Conservation (phyloP, 2,113 vertebrate species). For the Dicrurus megarhynchus region DNA sequence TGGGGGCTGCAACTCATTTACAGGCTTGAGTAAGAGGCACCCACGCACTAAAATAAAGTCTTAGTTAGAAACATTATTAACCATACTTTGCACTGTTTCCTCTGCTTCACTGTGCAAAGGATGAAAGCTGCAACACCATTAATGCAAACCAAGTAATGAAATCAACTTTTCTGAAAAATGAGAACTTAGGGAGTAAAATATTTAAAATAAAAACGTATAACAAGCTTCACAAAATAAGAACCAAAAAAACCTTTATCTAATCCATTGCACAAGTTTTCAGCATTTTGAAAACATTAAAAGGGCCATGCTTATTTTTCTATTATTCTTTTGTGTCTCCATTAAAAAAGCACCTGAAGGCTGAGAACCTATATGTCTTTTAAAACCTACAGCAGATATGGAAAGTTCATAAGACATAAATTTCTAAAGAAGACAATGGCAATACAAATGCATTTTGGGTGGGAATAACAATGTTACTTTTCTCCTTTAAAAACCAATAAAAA, state of each 20-base stretch:
- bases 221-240: not conserved
- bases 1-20: not conserved
- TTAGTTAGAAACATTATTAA: not conserved
- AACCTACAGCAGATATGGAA: not conserved
- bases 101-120: not conserved
- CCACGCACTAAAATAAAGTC: not conserved
- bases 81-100: not conserved
- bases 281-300: not conserved
- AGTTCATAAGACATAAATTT: not conserved
- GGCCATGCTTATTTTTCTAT: not conserved
- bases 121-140: not conserved
- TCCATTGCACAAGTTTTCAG: not conserved
- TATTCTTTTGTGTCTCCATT: not conserved
- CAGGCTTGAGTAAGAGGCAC: not conserved
- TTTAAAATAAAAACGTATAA: not conserved
- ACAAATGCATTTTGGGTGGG: not conserved
- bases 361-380: not conserved
- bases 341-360: not conserved
- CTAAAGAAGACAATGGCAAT: constrained; percentile 45
- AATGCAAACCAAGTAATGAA: not conserved
- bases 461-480: not conserved
- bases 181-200: not conserved
- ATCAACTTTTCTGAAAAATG: not conserved
- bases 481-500: constrained; percentile 49
- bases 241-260: not conserved